Evolutionary conservation across 2,888 invertebrate genomes (phyloP).

Genomic region (Phengaris arion): DNA sequence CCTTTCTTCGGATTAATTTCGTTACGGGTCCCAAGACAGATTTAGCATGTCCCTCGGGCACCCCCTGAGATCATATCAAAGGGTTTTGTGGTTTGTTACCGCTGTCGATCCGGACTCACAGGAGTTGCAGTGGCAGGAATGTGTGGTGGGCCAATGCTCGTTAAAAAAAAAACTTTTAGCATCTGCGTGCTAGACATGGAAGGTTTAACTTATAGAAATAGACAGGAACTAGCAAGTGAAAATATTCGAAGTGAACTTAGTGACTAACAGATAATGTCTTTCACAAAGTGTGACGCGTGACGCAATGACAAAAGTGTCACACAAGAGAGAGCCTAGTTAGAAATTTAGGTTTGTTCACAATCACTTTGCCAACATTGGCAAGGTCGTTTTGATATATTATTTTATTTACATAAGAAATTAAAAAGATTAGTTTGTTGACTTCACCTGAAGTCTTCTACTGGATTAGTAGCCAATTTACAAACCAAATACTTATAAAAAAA

Average conservation of each 20-base stretch:
- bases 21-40: too few relatives aligned
- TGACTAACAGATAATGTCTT: conserved; percentile 9
- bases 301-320: not conserved
- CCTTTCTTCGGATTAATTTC: too few relatives aligned
- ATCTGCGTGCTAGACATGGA: too few relatives aligned
- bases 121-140: too few relatives aligned
- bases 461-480: too few relatives aligned
- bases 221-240: not conserved
- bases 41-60: too few relatives aligned
- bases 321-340: conserved; percentile 12
- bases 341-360: conserved; percentile 4
- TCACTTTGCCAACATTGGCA: conserved; percentile 3
- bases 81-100: too few relatives aligned
- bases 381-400: conserved; percentile 9
- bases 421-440: not conserved
- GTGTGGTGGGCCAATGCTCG: too few relatives aligned
- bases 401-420: conserved; percentile 10
- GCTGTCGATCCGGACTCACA: too few relatives aligned
- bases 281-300: not conserved
- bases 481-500: too few relatives aligned
- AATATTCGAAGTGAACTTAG: not conserved
- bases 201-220: not conserved
- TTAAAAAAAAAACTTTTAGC: too few relatives aligned
- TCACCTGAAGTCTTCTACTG: not conserved
- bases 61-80: too few relatives aligned